These are phyloP conservation scores for Gouania willdenowi DNA, from an alignment of 2,797 vertebrate genomes.

Conservation along the genomic window DNA sequence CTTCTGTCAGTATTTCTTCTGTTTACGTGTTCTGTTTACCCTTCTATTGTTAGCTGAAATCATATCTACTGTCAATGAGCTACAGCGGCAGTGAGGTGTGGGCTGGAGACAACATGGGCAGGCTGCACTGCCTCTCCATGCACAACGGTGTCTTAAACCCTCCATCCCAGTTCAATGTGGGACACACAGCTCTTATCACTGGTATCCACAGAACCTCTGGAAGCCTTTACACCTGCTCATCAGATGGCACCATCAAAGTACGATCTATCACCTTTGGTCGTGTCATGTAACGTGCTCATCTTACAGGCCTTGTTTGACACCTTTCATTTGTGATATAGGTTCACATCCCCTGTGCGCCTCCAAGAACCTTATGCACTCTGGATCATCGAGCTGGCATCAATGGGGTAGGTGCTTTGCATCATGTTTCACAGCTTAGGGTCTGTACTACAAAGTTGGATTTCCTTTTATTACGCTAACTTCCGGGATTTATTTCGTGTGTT, in stretches of 20 bases:
- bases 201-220: conserved; percentile 82
- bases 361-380: conserved; percentile 81
- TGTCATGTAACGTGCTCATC: not conserved
- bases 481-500: too few relatives aligned
- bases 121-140: conserved; percentile 81
- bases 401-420: conserved; percentile 74
- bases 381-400: conserved; percentile 75
- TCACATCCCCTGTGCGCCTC: conserved; percentile 85
- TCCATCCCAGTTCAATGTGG: conserved; percentile 82
- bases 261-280: not conserved
- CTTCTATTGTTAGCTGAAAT: conserved; percentile 72
- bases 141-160: conserved; percentile 69
- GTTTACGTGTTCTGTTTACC: not conserved
- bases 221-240: conserved; percentile 86
- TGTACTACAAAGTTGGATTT: too few relatives aligned
- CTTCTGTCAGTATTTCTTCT: too few relatives aligned
- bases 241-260: conserved; percentile 86
- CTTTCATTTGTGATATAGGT: conserved; percentile 65
- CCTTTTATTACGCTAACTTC: too few relatives aligned
- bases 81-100: conserved; percentile 83
- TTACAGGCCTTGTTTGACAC: not conserved
- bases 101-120: conserved; percentile 86
- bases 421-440: too few relatives aligned
- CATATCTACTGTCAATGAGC: conserved; percentile 85
- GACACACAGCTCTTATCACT: conserved; percentile 84